Conservation (phyloP, 1,140 invertebrate genomes). For the Micrasema minimum region DNA sequence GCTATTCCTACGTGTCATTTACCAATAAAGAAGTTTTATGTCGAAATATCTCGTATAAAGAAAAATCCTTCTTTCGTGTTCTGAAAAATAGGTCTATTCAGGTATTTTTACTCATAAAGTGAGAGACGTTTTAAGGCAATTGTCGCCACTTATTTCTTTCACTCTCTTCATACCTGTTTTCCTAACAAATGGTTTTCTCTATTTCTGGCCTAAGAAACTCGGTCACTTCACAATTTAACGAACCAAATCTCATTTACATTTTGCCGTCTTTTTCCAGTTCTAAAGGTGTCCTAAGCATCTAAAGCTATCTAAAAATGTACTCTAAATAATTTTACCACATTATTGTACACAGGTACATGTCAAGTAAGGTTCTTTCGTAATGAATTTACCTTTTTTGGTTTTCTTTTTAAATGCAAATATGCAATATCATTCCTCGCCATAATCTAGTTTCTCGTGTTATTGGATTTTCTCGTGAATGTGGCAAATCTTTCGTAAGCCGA, state of each 20-base stretch:
- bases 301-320: no score
- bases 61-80: slow-evolving; percentile 18
- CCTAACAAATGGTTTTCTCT: slow-evolving; percentile 3
- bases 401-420: slow-evolving; percentile 37
- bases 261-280: no score
- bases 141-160: slow-evolving; percentile 11
- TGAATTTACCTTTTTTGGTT: slow-evolving; percentile 24
- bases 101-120: slow-evolving; percentile 2
- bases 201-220: neutral
- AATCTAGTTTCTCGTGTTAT: slow-evolving; percentile 13
- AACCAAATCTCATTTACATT: neutral
- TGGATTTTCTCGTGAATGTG: slow-evolving; percentile 22
- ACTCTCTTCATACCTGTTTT: slow-evolving; percentile 15
- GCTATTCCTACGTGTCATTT: slow-evolving; percentile 7
- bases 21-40: neutral
- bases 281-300: no score
- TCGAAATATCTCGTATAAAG: slow-evolving; percentile 5
- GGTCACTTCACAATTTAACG: neutral
- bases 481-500: slow-evolving; percentile 29
- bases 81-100: neutral
- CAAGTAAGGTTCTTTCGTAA: slow-evolving; percentile 15
- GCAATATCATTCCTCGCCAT: neutral
- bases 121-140: slow-evolving; percentile 21
- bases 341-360: no score
- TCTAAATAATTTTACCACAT: no score